Percentiles rank a stretch among this genome's conserved stretches.
Evolutionary conservation across 2,797 vertebrate genomes (phyloP).

Genomic region (Gymnothorax reevesii): DNA sequence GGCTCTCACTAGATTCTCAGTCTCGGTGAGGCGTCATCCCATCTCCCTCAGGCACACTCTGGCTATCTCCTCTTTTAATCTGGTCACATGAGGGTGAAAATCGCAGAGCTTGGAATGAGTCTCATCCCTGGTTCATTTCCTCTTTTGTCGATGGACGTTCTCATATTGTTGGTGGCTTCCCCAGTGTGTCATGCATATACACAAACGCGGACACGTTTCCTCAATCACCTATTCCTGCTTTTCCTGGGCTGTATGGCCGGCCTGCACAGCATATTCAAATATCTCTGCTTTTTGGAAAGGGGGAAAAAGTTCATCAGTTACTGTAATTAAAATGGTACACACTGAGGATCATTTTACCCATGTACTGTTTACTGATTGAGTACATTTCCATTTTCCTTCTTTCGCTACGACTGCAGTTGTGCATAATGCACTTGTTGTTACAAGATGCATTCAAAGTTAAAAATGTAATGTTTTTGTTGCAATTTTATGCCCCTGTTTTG

Average conservation of each 20-base stretch:
- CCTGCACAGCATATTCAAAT: background rate
- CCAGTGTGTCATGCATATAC: background rate
- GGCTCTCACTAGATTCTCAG: background rate
- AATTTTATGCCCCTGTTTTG: background rate
- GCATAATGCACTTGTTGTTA: background rate
- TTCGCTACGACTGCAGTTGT: background rate
- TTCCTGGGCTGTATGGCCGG: background rate
- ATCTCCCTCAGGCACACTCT: background rate
- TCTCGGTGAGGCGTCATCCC: background rate
- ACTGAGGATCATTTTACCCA: background rate
- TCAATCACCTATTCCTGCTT: background rate
- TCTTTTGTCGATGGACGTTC: background rate
- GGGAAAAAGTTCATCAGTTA: background rate
- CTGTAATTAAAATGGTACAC: background rate
- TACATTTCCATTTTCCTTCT: background rate
- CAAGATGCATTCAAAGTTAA: background rate
- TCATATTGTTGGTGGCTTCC: background rate
- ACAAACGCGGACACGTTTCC: background rate
- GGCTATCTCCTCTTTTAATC: background rate
- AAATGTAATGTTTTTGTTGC: background rate
- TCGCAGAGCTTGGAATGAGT: background rate
- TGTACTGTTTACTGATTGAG: background rate
- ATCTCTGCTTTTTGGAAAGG: background rate
- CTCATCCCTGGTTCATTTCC: background rate
- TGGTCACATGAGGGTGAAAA: background rate